Evolutionary conservation across 2,113 vertebrate species (phyloP), one percentile per base, ranked within the genome.

Genomic region (Myrmecophaga tridactyla): DNA sequence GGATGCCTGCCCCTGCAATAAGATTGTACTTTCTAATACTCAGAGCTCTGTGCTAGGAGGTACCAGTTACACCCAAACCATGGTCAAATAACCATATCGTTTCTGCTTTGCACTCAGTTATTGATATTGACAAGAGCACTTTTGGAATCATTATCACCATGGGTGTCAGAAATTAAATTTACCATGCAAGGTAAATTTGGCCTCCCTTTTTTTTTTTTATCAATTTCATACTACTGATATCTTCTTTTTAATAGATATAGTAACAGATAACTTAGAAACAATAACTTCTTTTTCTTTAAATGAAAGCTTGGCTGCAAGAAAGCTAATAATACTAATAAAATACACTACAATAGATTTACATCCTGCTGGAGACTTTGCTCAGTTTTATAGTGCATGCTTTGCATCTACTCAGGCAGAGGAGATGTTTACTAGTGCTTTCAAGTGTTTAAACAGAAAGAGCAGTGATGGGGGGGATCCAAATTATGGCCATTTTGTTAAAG

Each of bases 1-100:
- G 98, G 97, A 98, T 95, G 96, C 89, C 89, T 98, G 97, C 97
- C 97, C 97, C 95, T 96, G 85, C 90, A 98, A 97, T 97, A 97
- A 98, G 76, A 90, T 86, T 97, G 95, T 76, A 96, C 86, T 97
- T 97, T 95, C 93, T 92, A 98, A 96, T 86, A 96, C 94, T 97
- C 97, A 95, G 94, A 96, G 96, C 96, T 90, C 96, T 94, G 94
- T 89, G 94, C 90, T 97, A 65, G 18, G 84, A 93, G 83, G 89
- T 97, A 98, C 98, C 97, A 90, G 96, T 98, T 97, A 98, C 94
- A 96, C 1, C 93, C 96, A 96, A 95, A 97, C 85, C 80, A 87
- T 1, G 63, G 94, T 89, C 96, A 98, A 92, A 97, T 96, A 97
- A 97, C 97, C 96, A 97, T 95, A 78, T 93, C 92, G 34, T 97